These are phyloP conservation scores for Cosmopolites sordidus DNA, from an alignment of 2,888 invertebrate genomes.

Conservation along the genomic window DNA sequence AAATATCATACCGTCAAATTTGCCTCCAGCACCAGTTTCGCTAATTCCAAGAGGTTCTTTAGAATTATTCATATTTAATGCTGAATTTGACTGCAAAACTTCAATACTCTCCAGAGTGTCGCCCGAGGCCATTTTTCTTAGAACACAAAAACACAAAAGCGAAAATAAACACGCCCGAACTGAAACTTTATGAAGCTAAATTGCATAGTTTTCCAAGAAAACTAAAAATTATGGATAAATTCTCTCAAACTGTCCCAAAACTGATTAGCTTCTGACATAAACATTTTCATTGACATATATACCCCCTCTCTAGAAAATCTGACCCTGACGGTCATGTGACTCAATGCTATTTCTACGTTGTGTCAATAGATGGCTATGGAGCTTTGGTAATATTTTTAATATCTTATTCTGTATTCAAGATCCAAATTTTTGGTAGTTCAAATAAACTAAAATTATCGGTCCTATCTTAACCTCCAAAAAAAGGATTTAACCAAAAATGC, in stretches of 20 bases:
- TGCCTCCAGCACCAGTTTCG: slow-evolving; percentile 57
- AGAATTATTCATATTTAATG: slow-evolving; percentile 52
- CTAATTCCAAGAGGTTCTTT: slow-evolving; percentile 55
- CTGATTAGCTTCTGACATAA: slow-evolving; percentile 39
- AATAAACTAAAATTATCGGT: too few relatives aligned
- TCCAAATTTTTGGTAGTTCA: too few relatives aligned
- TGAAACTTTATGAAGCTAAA: slow-evolving; percentile 20
- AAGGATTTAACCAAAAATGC: too few relatives aligned
- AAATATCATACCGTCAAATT: slow-evolving; percentile 49
- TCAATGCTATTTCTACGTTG: neutral
- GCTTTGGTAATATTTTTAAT: neutral
- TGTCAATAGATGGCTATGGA: slow-evolving; percentile 1
- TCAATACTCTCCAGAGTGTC: slow-evolving; percentile 76
- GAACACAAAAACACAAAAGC: slow-evolving; percentile 25
- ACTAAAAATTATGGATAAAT: slow-evolving; percentile 20
- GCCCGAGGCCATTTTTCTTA: slow-evolving; percentile 72
- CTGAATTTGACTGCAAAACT: slow-evolving; percentile 63
- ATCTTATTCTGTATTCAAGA: too few relatives aligned
- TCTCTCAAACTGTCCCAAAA: slow-evolving; percentile 13
- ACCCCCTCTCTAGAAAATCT: slow-evolving; percentile 35
- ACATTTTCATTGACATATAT: slow-evolving; percentile 44
- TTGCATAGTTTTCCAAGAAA: slow-evolving; percentile 29
- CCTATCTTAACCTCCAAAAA: too few relatives aligned
- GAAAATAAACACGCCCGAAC: neutral
- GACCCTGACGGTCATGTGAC: slow-evolving; percentile 12